Evolutionary conservation across 35 echinoderm and acorn worm species (phyloP), one percentile per base, ranked within the genome.

Genomic region (Acanthaster planci): DNA sequence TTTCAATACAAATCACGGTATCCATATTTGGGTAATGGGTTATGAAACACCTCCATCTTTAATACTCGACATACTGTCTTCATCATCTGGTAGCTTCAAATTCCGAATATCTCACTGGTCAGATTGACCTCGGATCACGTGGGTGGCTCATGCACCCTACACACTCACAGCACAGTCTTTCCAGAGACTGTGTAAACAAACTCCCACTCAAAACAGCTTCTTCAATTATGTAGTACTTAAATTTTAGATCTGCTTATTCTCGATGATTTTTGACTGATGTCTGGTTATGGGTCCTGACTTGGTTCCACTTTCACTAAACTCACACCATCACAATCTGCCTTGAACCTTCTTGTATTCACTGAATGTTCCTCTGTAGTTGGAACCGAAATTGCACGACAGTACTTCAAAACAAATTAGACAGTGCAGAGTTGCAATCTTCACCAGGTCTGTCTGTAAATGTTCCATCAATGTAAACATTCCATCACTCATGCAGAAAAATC

Each of bases 1-100:
- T 21, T 72, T 72, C 64, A 72, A 72, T 72, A 72, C 64, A 72
- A 19, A 72, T n/a, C 7, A 31, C 30, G 26, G 29, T 72, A 36
- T 26, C 64, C 14, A 14, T 8, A 27, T 47, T 72, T 30, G 27
- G 64, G 64, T 72, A 72, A 31, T 29, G 4, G 64, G 64, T 21
- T 72, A 1, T 7, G 30, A 72, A 67, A 72, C 23, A 72, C 23
- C 23, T 1, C 30, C 23, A 31, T 10, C 18, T 35, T 72, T 26
- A 31, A 27, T 30, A 72, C 0, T 10, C 8, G 22, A 10, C 14
- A 26, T 72, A 10, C 22, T 72, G 14, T 26, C 5, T 72, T 72
- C 34, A 72, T 7, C 30, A 27, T 34, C 26, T 26, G 26, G 34
- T 26, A 72, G 26, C 30, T 60, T 2, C 34, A 31, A 12, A 2